Percentiles rank a stretch among this genome's conserved stretches.
phyloP scores from a whole-genome alignment of 1,140 invertebrate species.

The Myzus persicae region DNA sequence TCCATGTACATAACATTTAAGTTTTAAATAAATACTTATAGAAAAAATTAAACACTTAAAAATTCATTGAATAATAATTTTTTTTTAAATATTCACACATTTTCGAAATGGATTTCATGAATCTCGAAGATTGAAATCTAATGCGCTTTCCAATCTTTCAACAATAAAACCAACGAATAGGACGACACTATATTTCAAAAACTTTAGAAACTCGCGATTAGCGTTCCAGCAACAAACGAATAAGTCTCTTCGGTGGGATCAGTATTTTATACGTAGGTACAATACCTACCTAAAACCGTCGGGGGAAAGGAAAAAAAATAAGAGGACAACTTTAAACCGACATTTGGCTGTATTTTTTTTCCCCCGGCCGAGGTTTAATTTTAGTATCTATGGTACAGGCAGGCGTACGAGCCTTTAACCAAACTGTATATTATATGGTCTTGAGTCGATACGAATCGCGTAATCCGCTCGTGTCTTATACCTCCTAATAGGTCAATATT shows the following conservation, averaged over 20 bases:
- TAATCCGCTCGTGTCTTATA: background rate
- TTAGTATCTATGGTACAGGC: background rate
- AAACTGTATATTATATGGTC: background rate
- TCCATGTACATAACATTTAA: background rate
- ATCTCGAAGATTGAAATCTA: background rate
- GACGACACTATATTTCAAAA: background rate
- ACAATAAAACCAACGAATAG: background rate
- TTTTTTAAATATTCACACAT: background rate
- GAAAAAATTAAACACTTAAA: background rate
- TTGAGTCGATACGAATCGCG: background rate
- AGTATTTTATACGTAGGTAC: background rate
- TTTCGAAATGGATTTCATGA: background rate
- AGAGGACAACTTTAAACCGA: background rate
- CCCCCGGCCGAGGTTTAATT: background rate
- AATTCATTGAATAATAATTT: background rate
- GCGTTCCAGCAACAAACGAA: background rate
- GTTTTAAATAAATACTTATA: background rate
- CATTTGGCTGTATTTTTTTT: background rate
- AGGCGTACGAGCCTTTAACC: background rate
- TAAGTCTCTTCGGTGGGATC: background rate
- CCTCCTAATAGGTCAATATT: slow-evolving; percentile 35
- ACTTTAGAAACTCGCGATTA: background rate
- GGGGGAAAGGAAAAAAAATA: background rate
- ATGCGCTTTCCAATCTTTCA: background rate
- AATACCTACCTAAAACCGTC: background rate